Conservation (phyloP, 2,113 vertebrate genomes). For the Pipa parva region DNA sequence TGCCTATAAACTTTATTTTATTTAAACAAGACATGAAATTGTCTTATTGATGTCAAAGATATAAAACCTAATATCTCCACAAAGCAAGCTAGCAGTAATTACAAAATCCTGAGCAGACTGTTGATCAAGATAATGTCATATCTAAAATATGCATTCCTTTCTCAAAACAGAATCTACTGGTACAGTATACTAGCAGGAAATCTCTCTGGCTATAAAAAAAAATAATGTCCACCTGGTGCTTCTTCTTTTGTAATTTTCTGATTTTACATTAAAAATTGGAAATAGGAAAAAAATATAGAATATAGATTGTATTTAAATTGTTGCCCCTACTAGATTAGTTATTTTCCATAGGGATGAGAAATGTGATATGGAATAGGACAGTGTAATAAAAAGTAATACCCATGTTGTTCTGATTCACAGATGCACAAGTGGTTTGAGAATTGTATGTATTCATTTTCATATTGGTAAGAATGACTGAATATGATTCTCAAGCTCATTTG, state of each 20-base stretch:
- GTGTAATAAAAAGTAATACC: constrained; percentile 30
- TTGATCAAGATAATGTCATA: too few relatives aligned
- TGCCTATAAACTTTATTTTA: too few relatives aligned
- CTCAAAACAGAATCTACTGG: too few relatives aligned
- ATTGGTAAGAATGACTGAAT: constrained; percentile 18
- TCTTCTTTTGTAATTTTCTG: background rate
- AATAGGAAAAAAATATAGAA: background rate
- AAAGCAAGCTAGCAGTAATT: too few relatives aligned
- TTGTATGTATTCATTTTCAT: constrained; percentile 36
- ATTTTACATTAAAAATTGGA: background rate
- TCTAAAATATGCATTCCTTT: too few relatives aligned
- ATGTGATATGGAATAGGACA: constrained; percentile 19
- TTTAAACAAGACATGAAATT: too few relatives aligned
- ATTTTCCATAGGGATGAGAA: constrained; percentile 22
- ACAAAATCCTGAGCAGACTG: too few relatives aligned
- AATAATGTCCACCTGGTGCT: background rate
- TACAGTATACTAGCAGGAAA: too few relatives aligned
- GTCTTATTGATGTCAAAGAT: too few relatives aligned
- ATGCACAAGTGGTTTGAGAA: constrained; percentile 32
- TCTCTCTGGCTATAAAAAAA: background rate
- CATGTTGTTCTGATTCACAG: constrained; percentile 23
- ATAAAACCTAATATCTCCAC: too few relatives aligned
- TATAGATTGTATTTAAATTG: constrained; percentile 7
- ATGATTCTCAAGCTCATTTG: constrained; percentile 21
- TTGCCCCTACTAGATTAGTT: background rate